Base-by-base conservation (phyloP, 2,888 invertebrate genomes). In the Ophioninae sp. region DNA sequence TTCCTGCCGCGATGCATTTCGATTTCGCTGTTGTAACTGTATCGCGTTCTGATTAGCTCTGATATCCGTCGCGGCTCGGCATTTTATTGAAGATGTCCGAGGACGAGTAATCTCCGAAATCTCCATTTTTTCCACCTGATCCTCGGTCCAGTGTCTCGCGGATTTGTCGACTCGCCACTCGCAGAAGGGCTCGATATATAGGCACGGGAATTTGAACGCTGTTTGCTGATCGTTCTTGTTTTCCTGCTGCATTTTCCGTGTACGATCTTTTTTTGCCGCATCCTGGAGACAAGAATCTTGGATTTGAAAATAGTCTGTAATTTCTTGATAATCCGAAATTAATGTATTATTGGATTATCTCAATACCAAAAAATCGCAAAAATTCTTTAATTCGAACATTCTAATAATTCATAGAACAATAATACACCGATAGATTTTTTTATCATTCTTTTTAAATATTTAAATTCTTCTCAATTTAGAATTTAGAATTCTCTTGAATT, bases 241-340 rank as follows among this genome's bases (percentile, higher is more conserved):
- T 70, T 10, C 86, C 85, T 17, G 84, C 6, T 1, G 79, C 39
- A 64, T 85, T 87, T 0, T 81, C 87, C 17, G 41, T n/a, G 37
- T 80, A 77, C 56, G 86, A 89, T 57, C 91, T 87, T 83, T 91
- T 90, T 61, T 86, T 89, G 13, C 91, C 91, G 70, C 91, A 91
- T 7, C 91, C 91, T 91, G 73, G 13, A 39, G 23, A 61, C 13
- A 39, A 39, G 20, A 70, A 57, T 10, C 13, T 23, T 7, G 6
- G 30, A 44, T 20, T 70, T 30, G 1, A 7, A n/a, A 30, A 7
- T 3, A 30, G 1, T 30, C 30, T 30, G 30, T 30, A 30, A 30
- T 30, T 30, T 30, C 2, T 30, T 30, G 30, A 30, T 30, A 30
- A 30, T 30, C 30, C 30, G 30, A 3, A 30, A 30, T 30, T 1